These are phyloP conservation scores for Felis chaus DNA, from an alignment of 2,113 vertebrate species.

Conservation along the genomic window DNA sequence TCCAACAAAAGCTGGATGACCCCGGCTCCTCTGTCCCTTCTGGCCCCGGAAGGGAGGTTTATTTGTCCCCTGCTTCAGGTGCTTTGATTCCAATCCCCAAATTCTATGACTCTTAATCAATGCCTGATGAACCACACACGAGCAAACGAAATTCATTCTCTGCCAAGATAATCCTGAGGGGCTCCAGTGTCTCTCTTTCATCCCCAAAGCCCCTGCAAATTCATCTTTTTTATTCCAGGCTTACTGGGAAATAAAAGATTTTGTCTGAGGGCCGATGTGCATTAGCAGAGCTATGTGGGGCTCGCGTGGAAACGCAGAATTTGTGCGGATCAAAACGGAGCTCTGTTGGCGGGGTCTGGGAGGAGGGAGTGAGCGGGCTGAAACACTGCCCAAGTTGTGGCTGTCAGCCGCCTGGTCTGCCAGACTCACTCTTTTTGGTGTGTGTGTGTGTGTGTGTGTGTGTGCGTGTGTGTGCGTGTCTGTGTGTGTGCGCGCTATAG, in stretches of 20 bases:
- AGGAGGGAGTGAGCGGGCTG: background rate
- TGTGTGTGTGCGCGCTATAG: background rate
- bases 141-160: background rate
- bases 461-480: background rate
- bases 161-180: background rate
- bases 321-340: background rate
- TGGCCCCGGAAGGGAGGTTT: background rate
- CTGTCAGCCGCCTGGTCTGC: background rate
- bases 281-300: background rate
- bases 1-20: background rate
- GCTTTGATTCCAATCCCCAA: background rate
- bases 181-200: rapidly evolving
- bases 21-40: rapidly evolving
- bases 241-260: background rate
- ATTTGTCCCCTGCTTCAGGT: background rate
- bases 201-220: background rate
- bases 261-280: background rate
- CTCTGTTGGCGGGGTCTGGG: background rate
- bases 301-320: background rate
- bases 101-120: background rate
- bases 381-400: background rate
- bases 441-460: background rate
- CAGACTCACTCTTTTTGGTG: background rate
- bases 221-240: background rate
- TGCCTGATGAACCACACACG: background rate